Conservation (phyloP, 2,113 vertebrate species). For the Mustela lutreola region DNA sequence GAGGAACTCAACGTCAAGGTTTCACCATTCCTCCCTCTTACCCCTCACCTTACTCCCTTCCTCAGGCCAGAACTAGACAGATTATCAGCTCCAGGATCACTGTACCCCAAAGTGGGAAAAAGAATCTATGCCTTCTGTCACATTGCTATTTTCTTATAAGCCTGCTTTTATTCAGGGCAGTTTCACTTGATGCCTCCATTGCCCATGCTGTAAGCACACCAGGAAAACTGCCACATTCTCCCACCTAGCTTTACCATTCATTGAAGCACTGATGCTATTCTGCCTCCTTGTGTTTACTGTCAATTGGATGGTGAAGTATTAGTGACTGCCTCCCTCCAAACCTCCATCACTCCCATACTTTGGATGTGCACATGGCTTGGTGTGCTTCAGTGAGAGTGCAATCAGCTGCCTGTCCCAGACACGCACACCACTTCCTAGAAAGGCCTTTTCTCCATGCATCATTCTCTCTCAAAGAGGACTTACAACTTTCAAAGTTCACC, state of each 20-base stretch:
- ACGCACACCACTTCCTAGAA: not conserved
- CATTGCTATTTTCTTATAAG: not conserved
- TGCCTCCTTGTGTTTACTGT: not conserved
- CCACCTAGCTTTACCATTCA: not conserved
- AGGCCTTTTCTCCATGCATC: not conserved
- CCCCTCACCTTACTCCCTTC: not conserved
- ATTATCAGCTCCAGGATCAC: not conserved
- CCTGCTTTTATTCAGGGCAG: accelerated
- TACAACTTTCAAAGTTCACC: not conserved
- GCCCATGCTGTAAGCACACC: not conserved
- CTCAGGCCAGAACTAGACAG: not conserved
- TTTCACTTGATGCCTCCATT: not conserved
- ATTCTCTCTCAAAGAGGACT: not conserved
- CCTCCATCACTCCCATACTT: not conserved
- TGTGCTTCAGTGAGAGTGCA: not conserved
- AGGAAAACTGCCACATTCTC: not conserved
- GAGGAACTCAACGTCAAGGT: not conserved
- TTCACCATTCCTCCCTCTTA: not conserved
- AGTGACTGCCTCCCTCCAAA: not conserved
- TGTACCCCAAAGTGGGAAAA: not conserved
- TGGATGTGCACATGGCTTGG: not conserved
- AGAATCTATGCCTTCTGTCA: not conserved
- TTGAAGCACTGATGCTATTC: not conserved
- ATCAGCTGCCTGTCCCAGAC: not conserved
- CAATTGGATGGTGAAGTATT: not conserved